Evolutionary conservation across 2,888 invertebrate species (phyloP), one percentile per base, ranked within the genome.

Genomic region (Anaspis maculata): DNA sequence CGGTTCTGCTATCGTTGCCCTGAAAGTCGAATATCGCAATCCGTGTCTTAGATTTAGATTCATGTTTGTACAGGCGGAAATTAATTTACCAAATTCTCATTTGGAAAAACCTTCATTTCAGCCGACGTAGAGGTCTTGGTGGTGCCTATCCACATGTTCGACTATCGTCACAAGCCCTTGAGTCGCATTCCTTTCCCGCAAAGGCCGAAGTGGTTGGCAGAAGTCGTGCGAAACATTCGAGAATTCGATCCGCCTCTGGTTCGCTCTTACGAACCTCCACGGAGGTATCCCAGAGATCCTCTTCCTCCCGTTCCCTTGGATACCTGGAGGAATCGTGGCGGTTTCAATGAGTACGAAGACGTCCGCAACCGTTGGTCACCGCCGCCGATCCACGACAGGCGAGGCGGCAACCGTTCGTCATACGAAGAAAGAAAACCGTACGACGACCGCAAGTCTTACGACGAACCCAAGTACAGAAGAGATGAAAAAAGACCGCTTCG

Each of bases 121-220:
- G 61, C 41, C 34, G 54, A 57, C 21, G 37, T 45, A 3, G 52
- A 54, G 25, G 72, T 73, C 33, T 70, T 76, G 41, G 71, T 78
- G 45, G 76, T 75, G 55, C 77, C 79, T 13, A 70, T 77, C 3
- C 74, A 77, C 52, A 77, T 74, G 46, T 78, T 82, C 64, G 81
- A 83, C 57, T 83, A 83, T 58, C 75, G 78, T 42, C 82, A 83
- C 54, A 72, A 67, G 51, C 70, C 73, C 1, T 45, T 63, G 9
- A 63, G 57, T 44, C 55, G 64, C 29, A 74, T 66, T 35, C 64
- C 63, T n/a, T 47, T 58, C 11, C 58, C 63, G 3, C 59, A 62
- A 33, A 46, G 66, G 28, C 66, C 66, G 1, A 52, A 48, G 35
- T 66, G 66, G 66, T 46, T 66, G 1, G 37, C 45, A 6, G 57